These are phyloP conservation scores for Trypoxylon attenuatum DNA, from an alignment of 2,888 invertebrate species.

Conservation along the genomic window DNA sequence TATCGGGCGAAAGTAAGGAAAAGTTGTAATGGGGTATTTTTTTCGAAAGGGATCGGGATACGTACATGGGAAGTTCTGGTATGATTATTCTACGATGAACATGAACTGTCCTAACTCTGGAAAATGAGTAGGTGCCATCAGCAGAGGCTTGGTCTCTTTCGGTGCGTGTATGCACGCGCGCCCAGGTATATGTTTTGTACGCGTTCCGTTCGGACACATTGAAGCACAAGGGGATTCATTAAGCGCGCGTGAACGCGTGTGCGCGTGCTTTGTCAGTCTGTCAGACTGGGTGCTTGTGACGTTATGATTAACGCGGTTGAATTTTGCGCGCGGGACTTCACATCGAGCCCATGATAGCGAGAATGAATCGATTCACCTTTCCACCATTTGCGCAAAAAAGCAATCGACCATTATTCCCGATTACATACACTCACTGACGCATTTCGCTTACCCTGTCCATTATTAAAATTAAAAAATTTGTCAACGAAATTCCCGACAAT, in stretches of 20 bases:
- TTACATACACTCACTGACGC: no score
- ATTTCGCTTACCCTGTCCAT: no score
- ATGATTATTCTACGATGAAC: constrained; percentile 13
- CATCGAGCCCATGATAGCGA: constrained; percentile 12
- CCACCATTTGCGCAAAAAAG: constrained; percentile 5
- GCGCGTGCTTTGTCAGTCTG: constrained; percentile 52
- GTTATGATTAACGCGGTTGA: constrained; percentile 52
- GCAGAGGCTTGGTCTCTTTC: constrained; percentile 19
- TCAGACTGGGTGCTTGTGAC: constrained; percentile 50
- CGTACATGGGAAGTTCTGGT: neutral
- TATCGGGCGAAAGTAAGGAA: no score
- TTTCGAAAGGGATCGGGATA: no score
- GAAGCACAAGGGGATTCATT: constrained; percentile 55
- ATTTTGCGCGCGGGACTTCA: constrained; percentile 35
- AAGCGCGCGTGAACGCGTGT: constrained; percentile 43
- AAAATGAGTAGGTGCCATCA: constrained; percentile 33
- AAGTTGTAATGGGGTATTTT: no score
- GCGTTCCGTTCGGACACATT: constrained; percentile 47
- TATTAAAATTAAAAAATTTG: no score
- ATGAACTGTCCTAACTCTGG: constrained; percentile 25
- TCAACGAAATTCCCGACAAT: no score
- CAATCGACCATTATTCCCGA: constrained; percentile 2
- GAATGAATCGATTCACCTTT: constrained; percentile 29
- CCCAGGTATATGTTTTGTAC: constrained; percentile 19
- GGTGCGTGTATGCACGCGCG: constrained; percentile 10